Evolutionary conservation across 2,888 invertebrate species (phyloP).

Genomic region (Philopedon plagiatum): DNA sequence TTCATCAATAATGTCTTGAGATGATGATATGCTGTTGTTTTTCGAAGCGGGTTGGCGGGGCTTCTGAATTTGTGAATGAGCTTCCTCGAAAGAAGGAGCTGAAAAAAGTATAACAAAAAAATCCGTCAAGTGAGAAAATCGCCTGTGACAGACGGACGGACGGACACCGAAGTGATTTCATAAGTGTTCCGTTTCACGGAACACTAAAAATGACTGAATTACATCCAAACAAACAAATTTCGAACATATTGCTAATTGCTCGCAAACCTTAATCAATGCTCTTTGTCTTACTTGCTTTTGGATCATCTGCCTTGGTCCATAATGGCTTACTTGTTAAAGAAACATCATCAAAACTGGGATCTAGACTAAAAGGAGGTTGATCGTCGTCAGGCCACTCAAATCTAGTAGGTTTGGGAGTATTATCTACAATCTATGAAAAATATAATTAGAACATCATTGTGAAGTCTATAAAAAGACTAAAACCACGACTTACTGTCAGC

Average conservation of each 20-base stretch:
- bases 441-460: neutral
- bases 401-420: conserved; percentile 73
- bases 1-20: conserved; percentile 23
- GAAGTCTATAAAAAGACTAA: neutral
- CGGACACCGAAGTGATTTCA: too few species aligned
- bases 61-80: neutral
- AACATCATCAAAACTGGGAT: conserved; percentile 72
- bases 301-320: conserved; percentile 64
- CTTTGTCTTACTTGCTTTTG: conserved; percentile 56
- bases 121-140: too few species aligned
- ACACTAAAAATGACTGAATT: too few species aligned
- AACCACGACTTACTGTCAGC: conserved; percentile 26
- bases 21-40: conserved; percentile 14
- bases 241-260: too few species aligned
- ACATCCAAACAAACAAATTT: conserved; percentile 1
- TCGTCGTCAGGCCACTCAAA: conserved; percentile 83
- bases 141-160: too few species aligned
- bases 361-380: conserved; percentile 73
- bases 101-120: too few species aligned
- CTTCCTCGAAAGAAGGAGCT: neutral
- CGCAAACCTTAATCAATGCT: too few species aligned
- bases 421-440: conserved; percentile 61
- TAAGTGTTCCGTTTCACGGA: too few species aligned
- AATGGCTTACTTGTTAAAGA: conserved; percentile 82
- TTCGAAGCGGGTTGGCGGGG: neutral